Percentiles rank a stretch among this genome's conserved stretches.
phyloP scores from a whole-genome alignment of 2,797 vertebrate species.

The Chlorospingus flavigularis region DNA sequence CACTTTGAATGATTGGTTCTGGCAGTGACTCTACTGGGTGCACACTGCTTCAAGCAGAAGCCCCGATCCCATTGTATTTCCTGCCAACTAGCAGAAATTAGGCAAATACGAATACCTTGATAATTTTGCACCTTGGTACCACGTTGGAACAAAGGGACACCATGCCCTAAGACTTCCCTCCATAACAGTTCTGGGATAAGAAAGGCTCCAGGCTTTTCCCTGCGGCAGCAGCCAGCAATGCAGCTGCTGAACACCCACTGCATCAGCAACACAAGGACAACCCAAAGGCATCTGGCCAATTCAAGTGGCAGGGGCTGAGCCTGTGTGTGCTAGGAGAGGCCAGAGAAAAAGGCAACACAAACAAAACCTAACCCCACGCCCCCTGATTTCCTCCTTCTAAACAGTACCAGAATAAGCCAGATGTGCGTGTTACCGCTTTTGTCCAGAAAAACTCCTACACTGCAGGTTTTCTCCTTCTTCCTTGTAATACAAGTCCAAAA shows the following conservation, averaged over 20 bases:
- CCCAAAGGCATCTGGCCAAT: not conserved
- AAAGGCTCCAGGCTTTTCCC: not conserved
- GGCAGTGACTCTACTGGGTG: not conserved
- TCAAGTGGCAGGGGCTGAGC: not conserved
- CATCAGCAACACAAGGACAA: not conserved
- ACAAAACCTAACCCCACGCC: conserved; percentile 7
- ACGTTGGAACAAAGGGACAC: not conserved
- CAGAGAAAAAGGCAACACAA: conserved; percentile 28
- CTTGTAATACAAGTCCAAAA: not conserved
- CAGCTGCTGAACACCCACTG: not conserved
- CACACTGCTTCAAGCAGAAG: not conserved
- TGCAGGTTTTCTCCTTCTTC: not conserved
- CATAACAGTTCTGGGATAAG: not conserved
- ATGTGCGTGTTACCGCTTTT: not conserved
- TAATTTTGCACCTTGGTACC: not conserved
- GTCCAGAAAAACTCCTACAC: not conserved
- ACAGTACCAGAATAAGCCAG: conserved; percentile 20
- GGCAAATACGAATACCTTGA: not conserved
- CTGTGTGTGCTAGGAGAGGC: not conserved
- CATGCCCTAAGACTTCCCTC: not conserved
- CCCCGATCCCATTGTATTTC: not conserved
- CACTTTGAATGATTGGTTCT: not conserved
- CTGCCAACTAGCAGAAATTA: not conserved
- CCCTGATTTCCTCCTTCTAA: conserved; percentile 27
- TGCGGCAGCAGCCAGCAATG: not conserved